Conservation (phyloP, 1,140 invertebrate genomes). For the Orius insidiosus region DNA sequence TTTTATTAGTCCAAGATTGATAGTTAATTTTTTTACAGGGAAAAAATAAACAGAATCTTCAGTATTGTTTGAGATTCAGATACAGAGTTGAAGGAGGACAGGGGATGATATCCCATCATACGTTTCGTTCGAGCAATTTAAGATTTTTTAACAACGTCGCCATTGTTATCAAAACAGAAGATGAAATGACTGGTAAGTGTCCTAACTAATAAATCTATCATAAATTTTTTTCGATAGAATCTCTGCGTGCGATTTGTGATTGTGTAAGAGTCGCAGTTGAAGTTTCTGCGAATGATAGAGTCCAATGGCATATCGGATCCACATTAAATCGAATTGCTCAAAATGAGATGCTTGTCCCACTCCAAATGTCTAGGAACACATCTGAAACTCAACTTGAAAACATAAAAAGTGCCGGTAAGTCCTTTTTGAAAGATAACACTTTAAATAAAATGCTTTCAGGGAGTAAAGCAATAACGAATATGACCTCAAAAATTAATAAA, state of each 20-base stretch:
- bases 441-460: constrained; percentile 27
- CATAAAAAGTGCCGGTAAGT: constrained; percentile 41
- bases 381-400: constrained; percentile 43
- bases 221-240: constrained; percentile 42
- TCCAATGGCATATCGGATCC: constrained; percentile 7
- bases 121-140: constrained; percentile 77
- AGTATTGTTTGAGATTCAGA: constrained; percentile 58
- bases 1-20: not conserved
- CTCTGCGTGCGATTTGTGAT: constrained; percentile 70
- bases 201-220: constrained; percentile 2
- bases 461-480: constrained; percentile 65
- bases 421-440: constrained; percentile 3
- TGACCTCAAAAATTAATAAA: constrained; percentile 69
- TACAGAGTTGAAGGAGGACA: constrained; percentile 54
- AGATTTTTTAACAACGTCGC: constrained; percentile 92
- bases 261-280: constrained; percentile 66
- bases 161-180: constrained; percentile 71
- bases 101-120: constrained; percentile 61
- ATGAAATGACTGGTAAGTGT: constrained; percentile 68
- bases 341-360: constrained; percentile 30
- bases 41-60: constrained; percentile 15
- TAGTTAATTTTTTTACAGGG: constrained; percentile 11
- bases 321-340: constrained; percentile 20
- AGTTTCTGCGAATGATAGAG: constrained; percentile 28
- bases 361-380: constrained; percentile 40